Evolutionary conservation across 2,888 invertebrate genomes (phyloP), one percentile per base, ranked within the genome.

Genomic region (Erebia palarica): DNA sequence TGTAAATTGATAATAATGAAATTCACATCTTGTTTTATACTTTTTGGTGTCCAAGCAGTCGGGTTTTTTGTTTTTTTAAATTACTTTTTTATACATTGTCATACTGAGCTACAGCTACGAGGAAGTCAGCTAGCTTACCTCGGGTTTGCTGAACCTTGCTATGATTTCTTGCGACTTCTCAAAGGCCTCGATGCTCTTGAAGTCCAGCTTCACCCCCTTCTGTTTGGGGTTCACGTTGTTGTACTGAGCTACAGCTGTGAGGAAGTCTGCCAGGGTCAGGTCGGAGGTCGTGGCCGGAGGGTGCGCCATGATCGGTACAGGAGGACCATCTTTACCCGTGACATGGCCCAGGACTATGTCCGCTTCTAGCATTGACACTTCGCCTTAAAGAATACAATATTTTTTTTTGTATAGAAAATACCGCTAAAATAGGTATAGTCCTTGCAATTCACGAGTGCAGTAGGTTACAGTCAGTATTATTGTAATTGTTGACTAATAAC

Each of bases 121-220:
- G n/a, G 4, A 18, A 8, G 10, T 66, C 3, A n/a, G n/a, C 11
- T 36, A 57, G 61, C 81, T 77, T 74, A 91, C 92, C 86, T 87
- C 87, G n/a, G 87, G 85, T 64, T 86, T 90, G 51, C 83, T 85
- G 70, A 88, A 91, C 53, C 84, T 84, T 1, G 86, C 86, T 14
- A 93, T 90, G 18, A 94, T 86, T 0, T 84, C 82, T 49, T 94
- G 87, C 4, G 96, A 94, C 55, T 89, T 90, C 70, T 94, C 92
- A 80, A 96, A 96, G 0, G 96, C 97, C 61, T 96, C 96, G 59
- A 96, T 95, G 1, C 95, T 94, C 86, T 98, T 98, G 83, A 98
- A 98, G 87, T 98, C 98, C 60, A 98, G 89, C 84, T 98, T 98
- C 1, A 98, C 95, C 0, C 98, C 98, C 84, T 97, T 97, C 77